Conservation (phyloP, 2,888 invertebrate species). For the Tipula lateralis region DNA sequence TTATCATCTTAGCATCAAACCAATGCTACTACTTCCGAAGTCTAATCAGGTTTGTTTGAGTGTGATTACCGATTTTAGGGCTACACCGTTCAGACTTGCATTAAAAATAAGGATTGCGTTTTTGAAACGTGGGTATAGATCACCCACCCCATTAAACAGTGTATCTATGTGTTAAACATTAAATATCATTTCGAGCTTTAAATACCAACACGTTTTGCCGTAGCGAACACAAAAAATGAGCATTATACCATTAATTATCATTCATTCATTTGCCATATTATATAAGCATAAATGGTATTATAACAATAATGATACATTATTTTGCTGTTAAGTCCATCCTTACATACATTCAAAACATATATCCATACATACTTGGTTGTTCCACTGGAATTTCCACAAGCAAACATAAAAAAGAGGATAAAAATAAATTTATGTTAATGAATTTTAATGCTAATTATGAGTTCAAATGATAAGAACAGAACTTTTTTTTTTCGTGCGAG, state of each 20-base stretch:
- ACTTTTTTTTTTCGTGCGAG: background rate
- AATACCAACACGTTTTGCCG: background rate
- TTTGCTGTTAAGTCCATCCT: background rate
- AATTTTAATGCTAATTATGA: constrained; percentile 24
- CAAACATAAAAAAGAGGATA: background rate
- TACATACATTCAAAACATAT: background rate
- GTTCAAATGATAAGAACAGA: background rate
- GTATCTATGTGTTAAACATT: too few relatives aligned
- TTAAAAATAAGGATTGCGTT: too few relatives aligned
- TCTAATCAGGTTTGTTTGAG: too few relatives aligned
- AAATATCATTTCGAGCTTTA: background rate
- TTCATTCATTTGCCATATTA: background rate
- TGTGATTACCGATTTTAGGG: too few relatives aligned
- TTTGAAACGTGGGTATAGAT: too few relatives aligned
- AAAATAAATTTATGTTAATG: constrained; percentile 15
- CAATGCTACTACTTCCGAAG: too few relatives aligned
- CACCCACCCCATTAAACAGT: too few relatives aligned
- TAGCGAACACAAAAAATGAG: background rate
- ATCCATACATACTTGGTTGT: background rate
- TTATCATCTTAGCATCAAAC: too few relatives aligned
- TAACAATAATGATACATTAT: background rate
- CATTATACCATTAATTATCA: background rate
- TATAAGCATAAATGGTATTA: background rate
- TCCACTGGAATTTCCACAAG: background rate
- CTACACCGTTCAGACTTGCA: too few relatives aligned